Evolutionary conservation across 1,140 invertebrate genomes (phyloP), one percentile per base, ranked within the genome.

Genomic region (Tetragnatha versicolor): DNA sequence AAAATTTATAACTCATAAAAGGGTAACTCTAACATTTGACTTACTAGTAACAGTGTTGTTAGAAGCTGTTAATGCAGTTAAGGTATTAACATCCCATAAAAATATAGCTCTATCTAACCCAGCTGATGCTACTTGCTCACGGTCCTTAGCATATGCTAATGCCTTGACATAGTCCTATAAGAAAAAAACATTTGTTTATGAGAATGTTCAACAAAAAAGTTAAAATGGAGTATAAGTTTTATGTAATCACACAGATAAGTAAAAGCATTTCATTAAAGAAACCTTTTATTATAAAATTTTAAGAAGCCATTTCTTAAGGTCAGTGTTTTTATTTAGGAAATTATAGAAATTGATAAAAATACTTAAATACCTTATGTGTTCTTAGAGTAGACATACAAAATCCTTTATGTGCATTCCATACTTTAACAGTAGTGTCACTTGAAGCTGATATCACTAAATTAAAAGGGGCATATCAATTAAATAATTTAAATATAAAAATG

Each of bases 351-450:
- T 51, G 7, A 2, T 51, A n/a, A 14, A 2, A 14, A n/a, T 14
- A 55, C 22, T 55, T 3, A 17, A 33, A 82, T 83, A 88, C 88
- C 84, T 98, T 98, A 85, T 99, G 98, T 35, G 97, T 99, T 79
- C 97, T 88, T 81, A 99, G 87, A 2, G 96, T 98, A 0, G 95
- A 98, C 94, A 98, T 96, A 85, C 96, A 98, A 85, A 98, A 98
- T n/a, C 97, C 97, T 90, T 99, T 99, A 80, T 98, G 95, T 17
- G 97, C 96, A 88, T 99, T 99, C 98, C 98, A 99, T 65, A 99
- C 95, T 89, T 99, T 99, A 0, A 99, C 96, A 42, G 98, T 99
- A 47, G 97, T 99, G 86, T 99, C 98, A 81, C 95, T 98, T 84
- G 97, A 98, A 3, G 97, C 98, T 72, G 97, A 99, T 85, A 99